Base-by-base conservation (phyloP, 2,113 vertebrate genomes). In the Mus spicilegus region DNA sequence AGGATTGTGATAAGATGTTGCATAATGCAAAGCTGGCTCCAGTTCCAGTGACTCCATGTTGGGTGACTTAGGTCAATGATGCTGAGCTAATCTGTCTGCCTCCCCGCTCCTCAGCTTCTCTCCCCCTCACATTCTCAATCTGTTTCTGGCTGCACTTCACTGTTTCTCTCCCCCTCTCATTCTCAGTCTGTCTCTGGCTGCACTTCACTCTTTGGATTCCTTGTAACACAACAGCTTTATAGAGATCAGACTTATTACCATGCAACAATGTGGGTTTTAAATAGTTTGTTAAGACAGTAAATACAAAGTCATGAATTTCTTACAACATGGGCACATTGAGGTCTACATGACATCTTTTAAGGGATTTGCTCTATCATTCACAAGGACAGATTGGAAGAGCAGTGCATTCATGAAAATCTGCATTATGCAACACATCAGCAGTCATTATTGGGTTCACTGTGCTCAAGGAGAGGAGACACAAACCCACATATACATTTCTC, bases 61-160 rank as follows among this genome's bases (percentile, higher is more conserved):
- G 7, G 28, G 2, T 81, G 65, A 24, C 46, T 85, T 19, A 58
- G 2, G 1, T 42, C 33, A 14, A 5, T 28, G 49, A 39, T 9
- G 0, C 2, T 49, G n/a, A 36, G 13, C 7, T 0, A 63, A 26
- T n/a, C 36, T 51, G 26, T 42, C 8, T 46, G 28, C 42, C 13
- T 63, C 13, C 2, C 17, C 2, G 10, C 5, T 61, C 16, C 8
- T 46, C 22, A 39, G 7, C 0, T 61, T 72, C 20, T 5, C 24
- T 51, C 36, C 46, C 3, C 0, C 22, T 72, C 20, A 54, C 22
- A 1, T 7, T 67, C n/a, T 72, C 16, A 46, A 17, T 3, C 16
- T 67, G 33, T 39, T 10, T 63, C 19, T 2, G 12, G 58, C 30
- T 51, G 5, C 0, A 4, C 8, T 0, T 30, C 61, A 9, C 67